Conservation (phyloP, 2,888 invertebrate species). For the Notodonta ziczac region DNA sequence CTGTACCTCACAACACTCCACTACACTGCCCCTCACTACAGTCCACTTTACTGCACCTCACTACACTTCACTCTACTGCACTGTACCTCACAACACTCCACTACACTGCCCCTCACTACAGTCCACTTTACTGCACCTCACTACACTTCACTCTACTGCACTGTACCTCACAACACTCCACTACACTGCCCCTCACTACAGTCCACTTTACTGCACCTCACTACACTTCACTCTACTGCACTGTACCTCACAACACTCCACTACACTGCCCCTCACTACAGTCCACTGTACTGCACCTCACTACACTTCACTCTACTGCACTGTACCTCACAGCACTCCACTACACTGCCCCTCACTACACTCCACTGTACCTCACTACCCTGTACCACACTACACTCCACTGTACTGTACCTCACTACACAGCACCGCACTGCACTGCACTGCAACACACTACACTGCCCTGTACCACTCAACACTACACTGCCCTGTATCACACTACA, state of each 20-base stretch:
- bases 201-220: not conserved
- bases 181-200: not conserved
- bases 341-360: not conserved
- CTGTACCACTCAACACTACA: no score
- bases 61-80: not conserved
- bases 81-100: not conserved
- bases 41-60: not conserved
- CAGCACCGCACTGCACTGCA: no score
- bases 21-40: not conserved
- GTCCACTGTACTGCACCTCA: not conserved
- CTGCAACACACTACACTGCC: no score
- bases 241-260: not conserved
- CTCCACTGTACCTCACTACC: not conserved
- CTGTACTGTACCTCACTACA: no score
- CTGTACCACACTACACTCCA: no score
- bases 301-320: not conserved
- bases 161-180: not conserved
- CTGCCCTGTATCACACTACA: no score
- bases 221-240: not conserved
- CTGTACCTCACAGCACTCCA: not conserved
- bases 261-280: not conserved
- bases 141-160: not conserved
- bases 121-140: not conserved
- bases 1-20: not conserved
- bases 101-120: not conserved